Percentiles rank a stretch among this genome's conserved stretches.
These are phyloP conservation scores for Eristalis arbustorum DNA, from an alignment of 2,888 invertebrate species.

Conservation along the genomic window DNA sequence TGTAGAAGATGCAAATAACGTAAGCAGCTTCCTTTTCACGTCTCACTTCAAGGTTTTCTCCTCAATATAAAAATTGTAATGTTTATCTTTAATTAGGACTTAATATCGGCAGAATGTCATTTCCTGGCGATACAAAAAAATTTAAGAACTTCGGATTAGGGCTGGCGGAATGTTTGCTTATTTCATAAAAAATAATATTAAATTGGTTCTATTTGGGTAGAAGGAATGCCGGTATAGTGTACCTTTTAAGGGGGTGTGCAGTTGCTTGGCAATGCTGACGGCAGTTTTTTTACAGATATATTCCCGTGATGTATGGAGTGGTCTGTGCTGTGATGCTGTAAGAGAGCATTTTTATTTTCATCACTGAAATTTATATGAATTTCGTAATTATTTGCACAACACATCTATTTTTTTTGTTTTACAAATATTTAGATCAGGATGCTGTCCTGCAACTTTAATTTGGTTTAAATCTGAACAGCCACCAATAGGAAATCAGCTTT, in stretches of 20 bases:
- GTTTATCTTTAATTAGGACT: conserved; percentile 66
- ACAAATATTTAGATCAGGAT: background rate
- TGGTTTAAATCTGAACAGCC: too few species aligned
- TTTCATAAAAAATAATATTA: conserved; percentile 5
- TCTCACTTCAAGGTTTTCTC: background rate
- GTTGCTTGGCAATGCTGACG: conserved; percentile 31
- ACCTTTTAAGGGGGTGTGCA: conserved; percentile 40
- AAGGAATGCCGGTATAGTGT: background rate
- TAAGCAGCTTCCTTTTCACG: conserved; percentile 42
- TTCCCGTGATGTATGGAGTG: background rate
- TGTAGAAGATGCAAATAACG: conserved; percentile 45
- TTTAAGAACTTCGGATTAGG: conserved; percentile 59
- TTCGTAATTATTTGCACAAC: background rate
- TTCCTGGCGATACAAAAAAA: conserved; percentile 59
- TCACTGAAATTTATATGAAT: background rate
- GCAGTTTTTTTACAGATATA: background rate
- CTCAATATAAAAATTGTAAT: conserved; percentile 40
- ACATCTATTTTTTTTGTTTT: too few species aligned
- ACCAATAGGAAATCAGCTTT: too few species aligned
- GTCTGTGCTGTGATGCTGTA: background rate
- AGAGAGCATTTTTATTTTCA: background rate
- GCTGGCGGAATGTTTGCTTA: conserved; percentile 36
- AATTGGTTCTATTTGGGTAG: conserved; percentile 26
- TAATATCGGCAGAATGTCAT: conserved; percentile 60
- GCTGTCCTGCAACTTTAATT: too few species aligned